Percentiles rank a stretch among this genome's conserved stretches.
Evolutionary conservation across 2,797 vertebrate species (phyloP).

Genomic region (Chaenodraco wilsoni): DNA sequence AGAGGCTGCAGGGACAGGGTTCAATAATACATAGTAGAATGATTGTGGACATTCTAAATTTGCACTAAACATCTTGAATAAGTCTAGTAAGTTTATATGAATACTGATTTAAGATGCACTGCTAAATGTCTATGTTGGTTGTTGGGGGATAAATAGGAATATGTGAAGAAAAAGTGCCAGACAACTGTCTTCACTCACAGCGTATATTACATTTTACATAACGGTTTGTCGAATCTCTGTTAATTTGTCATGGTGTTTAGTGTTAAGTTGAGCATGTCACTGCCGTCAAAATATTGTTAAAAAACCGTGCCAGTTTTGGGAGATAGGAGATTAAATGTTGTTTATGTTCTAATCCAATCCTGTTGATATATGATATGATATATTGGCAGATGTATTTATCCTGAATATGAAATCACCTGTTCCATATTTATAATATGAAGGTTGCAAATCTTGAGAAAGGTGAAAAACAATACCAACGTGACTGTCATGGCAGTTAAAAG

Average conservation of each 20-base stretch:
- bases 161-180: neutral
- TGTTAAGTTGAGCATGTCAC: slow-evolving; percentile 28
- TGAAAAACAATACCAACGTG: too few species aligned
- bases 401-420: neutral
- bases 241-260: slow-evolving; percentile 48
- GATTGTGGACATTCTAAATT: neutral
- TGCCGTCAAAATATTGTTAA: slow-evolving; percentile 43
- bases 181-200: slow-evolving; percentile 1
- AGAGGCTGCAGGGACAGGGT: too few species aligned
- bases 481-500: too few species aligned
- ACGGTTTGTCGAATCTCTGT: slow-evolving; percentile 25
- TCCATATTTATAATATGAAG: slow-evolving; percentile 4
- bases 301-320: slow-evolving; percentile 14
- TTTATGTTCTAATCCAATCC: slow-evolving; percentile 20
- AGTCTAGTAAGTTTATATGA: too few species aligned
- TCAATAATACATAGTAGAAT: too few species aligned
- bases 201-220: slow-evolving; percentile 5
- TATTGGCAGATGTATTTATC: neutral
- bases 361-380: neutral
- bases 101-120: too few species aligned
- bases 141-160: too few species aligned
- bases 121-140: too few species aligned
- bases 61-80: neutral
- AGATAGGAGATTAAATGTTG: slow-evolving; percentile 34
- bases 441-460: neutral